Evolutionary conservation across 2,113 vertebrate genomes (phyloP).

Genomic region (Spermophilus dauricus): DNA sequence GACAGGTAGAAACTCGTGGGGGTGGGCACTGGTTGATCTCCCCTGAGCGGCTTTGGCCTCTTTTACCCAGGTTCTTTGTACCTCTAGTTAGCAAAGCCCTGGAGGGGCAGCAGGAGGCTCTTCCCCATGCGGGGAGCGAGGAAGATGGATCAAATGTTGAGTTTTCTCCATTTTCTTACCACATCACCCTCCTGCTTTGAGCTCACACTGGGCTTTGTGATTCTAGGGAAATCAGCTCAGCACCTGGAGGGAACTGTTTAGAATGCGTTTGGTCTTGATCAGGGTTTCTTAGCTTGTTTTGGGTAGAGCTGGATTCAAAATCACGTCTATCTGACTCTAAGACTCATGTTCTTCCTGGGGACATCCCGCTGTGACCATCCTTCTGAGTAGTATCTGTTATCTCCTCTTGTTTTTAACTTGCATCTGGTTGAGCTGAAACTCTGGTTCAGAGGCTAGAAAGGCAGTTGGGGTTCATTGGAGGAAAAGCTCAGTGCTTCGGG

Average conservation of each 20-base stretch:
- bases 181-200: background rate
- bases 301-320: background rate
- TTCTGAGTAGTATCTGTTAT: background rate
- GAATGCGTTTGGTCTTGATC: background rate
- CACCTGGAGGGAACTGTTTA: background rate
- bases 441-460: background rate
- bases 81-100: background rate
- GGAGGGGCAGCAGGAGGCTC: background rate
- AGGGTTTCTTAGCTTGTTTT: too few relatives aligned
- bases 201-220: background rate
- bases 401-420: background rate
- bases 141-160: fast-evolving
- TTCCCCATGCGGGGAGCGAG: background rate
- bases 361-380: fast-evolving
- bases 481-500: background rate
- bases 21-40: background rate
- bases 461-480: background rate
- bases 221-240: background rate
- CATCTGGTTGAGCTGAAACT: background rate
- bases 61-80: background rate
- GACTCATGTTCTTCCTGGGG: background rate
- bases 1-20: background rate
- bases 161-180: background rate
- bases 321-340: background rate
- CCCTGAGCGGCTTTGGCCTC: too few relatives aligned